Conservation (phyloP, 2,797 vertebrate genomes). For the Melanotaenia maccullochi region DNA sequence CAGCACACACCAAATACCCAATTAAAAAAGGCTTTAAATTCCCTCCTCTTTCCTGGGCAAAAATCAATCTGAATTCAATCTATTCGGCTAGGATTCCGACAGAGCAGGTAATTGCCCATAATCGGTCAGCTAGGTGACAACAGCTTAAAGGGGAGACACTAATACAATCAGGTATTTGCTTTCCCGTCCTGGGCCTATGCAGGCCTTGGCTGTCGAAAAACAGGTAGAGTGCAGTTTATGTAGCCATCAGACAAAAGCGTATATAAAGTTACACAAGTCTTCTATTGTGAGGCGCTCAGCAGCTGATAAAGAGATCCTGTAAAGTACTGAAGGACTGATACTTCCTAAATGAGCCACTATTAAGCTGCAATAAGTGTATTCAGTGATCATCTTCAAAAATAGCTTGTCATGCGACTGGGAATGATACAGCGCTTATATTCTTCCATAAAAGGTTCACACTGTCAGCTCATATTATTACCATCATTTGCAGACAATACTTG, state of each 20-base stretch:
- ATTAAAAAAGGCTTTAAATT: constrained; percentile 92
- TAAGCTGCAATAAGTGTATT: constrained; percentile 63
- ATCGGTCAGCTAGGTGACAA: constrained; percentile 88
- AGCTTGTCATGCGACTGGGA: constrained; percentile 48
- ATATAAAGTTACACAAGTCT: constrained; percentile 76
- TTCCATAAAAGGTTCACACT: constrained; percentile 27
- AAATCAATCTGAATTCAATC: constrained; percentile 92
- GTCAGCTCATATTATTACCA: constrained; percentile 49
- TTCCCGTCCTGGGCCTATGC: constrained; percentile 69
- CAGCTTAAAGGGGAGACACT: constrained; percentile 84
- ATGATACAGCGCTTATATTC: constrained; percentile 32
- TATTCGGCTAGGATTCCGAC: constrained; percentile 88
- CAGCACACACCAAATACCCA: constrained; percentile 91
- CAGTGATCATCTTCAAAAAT: constrained; percentile 49
- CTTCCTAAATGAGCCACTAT: constrained; percentile 72
- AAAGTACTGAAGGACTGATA: constrained; percentile 64
- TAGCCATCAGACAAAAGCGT: constrained; percentile 72
- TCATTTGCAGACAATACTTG: constrained; percentile 47
- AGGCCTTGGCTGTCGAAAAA: constrained; percentile 72
- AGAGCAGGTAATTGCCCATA: constrained; percentile 89
- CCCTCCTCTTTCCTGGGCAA: constrained; percentile 86
- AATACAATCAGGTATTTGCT: constrained; percentile 85
- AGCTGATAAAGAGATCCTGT: constrained; percentile 73
- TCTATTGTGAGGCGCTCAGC: constrained; percentile 61
- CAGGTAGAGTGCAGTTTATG: constrained; percentile 78